These are phyloP conservation scores for Actinopyga echinites DNA, from an alignment of 53 echinoderm and acorn worm species.

Conservation along the genomic window DNA sequence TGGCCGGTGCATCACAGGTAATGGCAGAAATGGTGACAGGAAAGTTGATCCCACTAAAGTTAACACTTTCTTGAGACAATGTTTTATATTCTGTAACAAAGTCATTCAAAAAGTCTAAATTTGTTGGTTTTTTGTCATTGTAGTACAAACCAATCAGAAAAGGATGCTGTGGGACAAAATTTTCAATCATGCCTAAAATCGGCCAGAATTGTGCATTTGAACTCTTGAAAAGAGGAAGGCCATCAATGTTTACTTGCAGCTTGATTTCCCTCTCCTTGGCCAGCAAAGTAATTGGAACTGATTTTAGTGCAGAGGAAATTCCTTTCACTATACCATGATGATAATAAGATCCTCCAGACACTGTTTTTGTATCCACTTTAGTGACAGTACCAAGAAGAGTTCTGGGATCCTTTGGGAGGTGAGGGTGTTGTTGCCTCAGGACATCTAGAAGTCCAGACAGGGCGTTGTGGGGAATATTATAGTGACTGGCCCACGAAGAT, in stretches of 20 bases:
- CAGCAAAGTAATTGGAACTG: too few species aligned
- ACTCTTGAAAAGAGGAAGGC: conserved; percentile 44
- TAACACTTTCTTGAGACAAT: too few species aligned
- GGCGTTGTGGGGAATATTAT: conserved; percentile 18
- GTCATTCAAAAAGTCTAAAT: too few species aligned
- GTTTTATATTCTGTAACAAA: too few species aligned
- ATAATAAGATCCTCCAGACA: conserved; percentile 37
- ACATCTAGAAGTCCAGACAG: conserved; percentile 14
- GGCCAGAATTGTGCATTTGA: conserved; percentile 51
- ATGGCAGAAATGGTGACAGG: not conserved
- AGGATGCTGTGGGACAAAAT: not conserved
- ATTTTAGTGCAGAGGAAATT: not conserved
- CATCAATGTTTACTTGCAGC: conserved; percentile 51
- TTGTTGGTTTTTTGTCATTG: conserved; percentile 31
- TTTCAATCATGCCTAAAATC: conserved; percentile 36
- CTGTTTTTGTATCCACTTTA: conserved; percentile 9
- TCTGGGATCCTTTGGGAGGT: conserved; percentile 48
- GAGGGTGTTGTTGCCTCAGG: conserved; percentile 24
- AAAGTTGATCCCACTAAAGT: too few species aligned
- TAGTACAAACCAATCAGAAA: conserved; percentile 54
- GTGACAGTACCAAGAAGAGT: conserved; percentile 19
- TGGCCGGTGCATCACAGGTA: conserved; percentile 61
- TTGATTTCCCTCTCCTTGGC: not conserved
- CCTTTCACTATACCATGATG: conserved; percentile 38
- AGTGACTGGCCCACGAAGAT: conserved; percentile 2